phyloP scores from a whole-genome alignment of 1,140 invertebrate species.

The Drosophila sp. region DNA sequence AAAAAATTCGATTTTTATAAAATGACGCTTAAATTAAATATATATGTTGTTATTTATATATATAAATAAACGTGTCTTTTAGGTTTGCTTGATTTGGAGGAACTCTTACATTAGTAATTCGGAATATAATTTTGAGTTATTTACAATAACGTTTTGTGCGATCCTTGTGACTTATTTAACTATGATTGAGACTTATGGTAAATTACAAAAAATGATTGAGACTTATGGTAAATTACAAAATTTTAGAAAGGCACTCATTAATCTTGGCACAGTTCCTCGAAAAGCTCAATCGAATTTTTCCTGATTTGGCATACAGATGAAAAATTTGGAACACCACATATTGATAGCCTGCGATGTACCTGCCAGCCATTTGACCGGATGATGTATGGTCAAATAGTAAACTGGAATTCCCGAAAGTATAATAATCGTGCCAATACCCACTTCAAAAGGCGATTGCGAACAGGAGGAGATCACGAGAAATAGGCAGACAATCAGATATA shows the following conservation, averaged over 20 bases:
- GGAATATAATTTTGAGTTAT: conserved; percentile 50
- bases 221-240: conserved; percentile 46
- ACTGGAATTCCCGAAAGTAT: conserved; percentile 93
- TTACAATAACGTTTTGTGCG: conserved; percentile 59
- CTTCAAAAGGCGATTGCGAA: conserved; percentile 89
- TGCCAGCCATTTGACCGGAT: conserved; percentile 85
- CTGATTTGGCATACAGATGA: conserved; percentile 88
- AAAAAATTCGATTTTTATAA: conserved; percentile 62
- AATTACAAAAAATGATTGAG: conserved; percentile 32
- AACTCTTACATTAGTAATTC: conserved; percentile 41
- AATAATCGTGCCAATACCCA: conserved; percentile 92
- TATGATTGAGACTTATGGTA: conserved; percentile 29
- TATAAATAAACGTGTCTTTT: conserved; percentile 10
- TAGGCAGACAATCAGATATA: conserved; percentile 92
- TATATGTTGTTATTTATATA: conserved; percentile 1
- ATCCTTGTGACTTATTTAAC: conserved; percentile 19
- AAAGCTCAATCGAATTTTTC: conserved; percentile 78
- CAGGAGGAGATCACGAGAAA: conserved; percentile 94
- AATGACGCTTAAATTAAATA: conserved; percentile 30
- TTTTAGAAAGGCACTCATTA: conserved; percentile 58
- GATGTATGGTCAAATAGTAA: conserved; percentile 93
- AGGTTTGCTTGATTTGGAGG: conserved; percentile 25
- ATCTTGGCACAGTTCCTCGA: not conserved
- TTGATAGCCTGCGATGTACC: conserved; percentile 86
- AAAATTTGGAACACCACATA: conserved; percentile 88